phyloP scores from a whole-genome alignment of 2,888 invertebrate species.

The Sphaerophoria rueppellii region DNA sequence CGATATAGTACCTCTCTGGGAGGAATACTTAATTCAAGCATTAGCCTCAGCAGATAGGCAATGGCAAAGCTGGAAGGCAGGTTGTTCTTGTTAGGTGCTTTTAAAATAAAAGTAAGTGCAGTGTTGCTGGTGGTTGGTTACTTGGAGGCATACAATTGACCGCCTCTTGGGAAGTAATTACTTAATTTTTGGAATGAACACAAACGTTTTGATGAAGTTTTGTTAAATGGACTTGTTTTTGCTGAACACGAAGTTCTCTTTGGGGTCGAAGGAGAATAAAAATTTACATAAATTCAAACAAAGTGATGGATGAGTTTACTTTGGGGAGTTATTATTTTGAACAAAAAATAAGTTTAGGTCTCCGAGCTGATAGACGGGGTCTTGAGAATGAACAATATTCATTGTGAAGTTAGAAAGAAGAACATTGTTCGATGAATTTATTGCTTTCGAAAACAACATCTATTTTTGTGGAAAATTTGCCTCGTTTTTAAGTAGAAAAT shows the following conservation, averaged over 20 bases:
- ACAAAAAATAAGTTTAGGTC: background rate
- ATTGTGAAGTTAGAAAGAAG: background rate
- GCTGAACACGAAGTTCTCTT: background rate
- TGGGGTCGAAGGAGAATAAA: background rate
- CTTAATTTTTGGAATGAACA: slow-evolving; percentile 53
- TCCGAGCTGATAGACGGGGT: background rate
- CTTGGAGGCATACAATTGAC: slow-evolving; percentile 29
- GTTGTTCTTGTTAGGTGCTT: slow-evolving; percentile 28
- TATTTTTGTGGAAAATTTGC: too few species aligned
- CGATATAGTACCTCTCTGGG: slow-evolving; percentile 52
- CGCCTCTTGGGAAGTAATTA: slow-evolving; percentile 63
- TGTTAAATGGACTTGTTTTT: slow-evolving; percentile 10
- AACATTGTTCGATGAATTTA: too few species aligned
- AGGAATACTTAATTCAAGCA: slow-evolving; percentile 19
- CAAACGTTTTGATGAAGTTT: slow-evolving; percentile 21
- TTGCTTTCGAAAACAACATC: too few species aligned
- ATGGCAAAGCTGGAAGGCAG: background rate
- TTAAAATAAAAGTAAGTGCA: slow-evolving; percentile 37
- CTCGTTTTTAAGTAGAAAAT: too few species aligned
- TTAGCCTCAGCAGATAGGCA: background rate
- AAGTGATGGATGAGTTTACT: background rate
- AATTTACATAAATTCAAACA: slow-evolving; percentile 29
- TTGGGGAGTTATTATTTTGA: background rate
- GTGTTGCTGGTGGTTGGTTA: background rate
- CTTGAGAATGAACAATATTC: background rate